phyloP scores from a whole-genome alignment of 2,888 invertebrate species.

The Linnaemya tessellans region DNA sequence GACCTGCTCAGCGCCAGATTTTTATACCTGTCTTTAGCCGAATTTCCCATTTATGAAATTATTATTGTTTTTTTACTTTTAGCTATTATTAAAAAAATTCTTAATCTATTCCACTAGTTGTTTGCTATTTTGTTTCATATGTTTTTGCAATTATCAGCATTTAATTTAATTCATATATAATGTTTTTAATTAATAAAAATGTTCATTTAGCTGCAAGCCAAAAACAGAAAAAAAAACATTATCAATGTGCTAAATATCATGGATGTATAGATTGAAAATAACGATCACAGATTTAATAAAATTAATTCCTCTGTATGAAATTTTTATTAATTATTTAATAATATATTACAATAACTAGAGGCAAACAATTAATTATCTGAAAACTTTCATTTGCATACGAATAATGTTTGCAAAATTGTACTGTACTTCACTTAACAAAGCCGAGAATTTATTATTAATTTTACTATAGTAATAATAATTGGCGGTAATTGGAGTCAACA shows the following conservation, averaged over 20 bases:
- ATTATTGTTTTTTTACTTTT: background rate
- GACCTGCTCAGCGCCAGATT: no score
- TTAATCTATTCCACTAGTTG: background rate
- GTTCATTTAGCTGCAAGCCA: conserved; percentile 41
- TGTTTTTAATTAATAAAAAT: conserved; percentile 29
- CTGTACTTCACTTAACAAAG: background rate
- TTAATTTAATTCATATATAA: conserved; percentile 26
- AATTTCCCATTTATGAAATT: no score
- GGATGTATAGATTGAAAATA: conserved; percentile 20
- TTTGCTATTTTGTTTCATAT: background rate
- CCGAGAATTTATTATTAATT: background rate
- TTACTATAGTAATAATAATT: conserved; percentile 39
- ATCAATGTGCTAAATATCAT: conserved; percentile 48
- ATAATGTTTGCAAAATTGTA: conserved; percentile 9
- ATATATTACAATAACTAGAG: conserved; percentile 65
- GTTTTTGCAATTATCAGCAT: conserved; percentile 30
- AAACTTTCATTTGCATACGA: conserved; percentile 51
- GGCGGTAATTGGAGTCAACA: conserved; percentile 13
- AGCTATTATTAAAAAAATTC: no score
- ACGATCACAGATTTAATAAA: conserved; percentile 21
- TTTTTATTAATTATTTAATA: conserved; percentile 73
- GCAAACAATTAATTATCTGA: conserved; percentile 58
- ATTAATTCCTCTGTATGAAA: conserved; percentile 41
- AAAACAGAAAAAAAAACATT: conserved; percentile 22
- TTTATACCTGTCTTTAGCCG: no score